phyloP scores from a whole-genome alignment of 2,888 invertebrate species.

The Watsonalla binaria region DNA sequence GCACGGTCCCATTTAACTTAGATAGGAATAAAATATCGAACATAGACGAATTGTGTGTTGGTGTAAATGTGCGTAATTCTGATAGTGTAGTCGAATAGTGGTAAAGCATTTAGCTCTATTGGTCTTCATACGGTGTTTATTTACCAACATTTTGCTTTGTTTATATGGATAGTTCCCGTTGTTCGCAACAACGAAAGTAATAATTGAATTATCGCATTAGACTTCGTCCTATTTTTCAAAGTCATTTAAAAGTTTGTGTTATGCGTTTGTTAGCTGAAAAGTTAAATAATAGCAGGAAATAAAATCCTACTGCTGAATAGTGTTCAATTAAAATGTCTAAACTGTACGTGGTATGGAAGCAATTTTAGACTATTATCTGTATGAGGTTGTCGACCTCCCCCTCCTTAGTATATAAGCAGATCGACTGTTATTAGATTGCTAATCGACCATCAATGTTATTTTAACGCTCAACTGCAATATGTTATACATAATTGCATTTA shows the following conservation, averaged over 20 bases:
- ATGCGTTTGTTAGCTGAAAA: too few relatives aligned
- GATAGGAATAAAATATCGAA: slow-evolving; percentile 39
- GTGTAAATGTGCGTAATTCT: slow-evolving; percentile 23
- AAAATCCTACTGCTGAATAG: slow-evolving; percentile 33
- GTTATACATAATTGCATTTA: too few relatives aligned
- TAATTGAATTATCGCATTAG: too few relatives aligned
- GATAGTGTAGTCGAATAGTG: slow-evolving; percentile 4
- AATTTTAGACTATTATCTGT: slow-evolving; percentile 53
- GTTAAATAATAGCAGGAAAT: not conserved
- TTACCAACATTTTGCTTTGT: not conserved
- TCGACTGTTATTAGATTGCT: slow-evolving; percentile 10
- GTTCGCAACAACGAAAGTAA: not conserved
- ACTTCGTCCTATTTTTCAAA: too few relatives aligned
- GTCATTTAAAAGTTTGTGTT: too few relatives aligned
- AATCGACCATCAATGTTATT: too few relatives aligned
- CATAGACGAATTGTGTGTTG: slow-evolving; percentile 35
- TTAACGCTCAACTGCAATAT: too few relatives aligned
- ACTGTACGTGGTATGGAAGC: slow-evolving; percentile 42
- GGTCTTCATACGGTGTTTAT: slow-evolving; percentile 1
- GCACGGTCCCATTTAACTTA: slow-evolving; percentile 11
- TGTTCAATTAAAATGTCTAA: slow-evolving; percentile 37
- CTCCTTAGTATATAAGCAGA: not conserved
- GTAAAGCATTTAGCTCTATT: slow-evolving; percentile 2
- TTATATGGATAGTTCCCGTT: not conserved
- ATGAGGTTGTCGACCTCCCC: slow-evolving; percentile 20